Base-by-base conservation (phyloP, 2,113 vertebrate species). In the Elephas maximus region DNA sequence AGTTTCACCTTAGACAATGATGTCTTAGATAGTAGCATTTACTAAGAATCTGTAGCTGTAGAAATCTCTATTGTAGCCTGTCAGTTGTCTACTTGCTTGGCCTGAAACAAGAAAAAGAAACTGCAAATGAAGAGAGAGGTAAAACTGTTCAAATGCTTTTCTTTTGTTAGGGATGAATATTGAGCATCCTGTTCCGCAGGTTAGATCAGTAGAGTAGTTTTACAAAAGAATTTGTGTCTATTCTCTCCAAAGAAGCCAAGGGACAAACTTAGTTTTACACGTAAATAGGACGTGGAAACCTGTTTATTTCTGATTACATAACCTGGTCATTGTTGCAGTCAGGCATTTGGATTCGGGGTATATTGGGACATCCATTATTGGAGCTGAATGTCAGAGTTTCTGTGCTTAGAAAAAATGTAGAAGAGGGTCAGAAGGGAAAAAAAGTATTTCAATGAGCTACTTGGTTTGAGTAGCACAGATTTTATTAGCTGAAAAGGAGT, bases 291-390 rank as follows among this genome's bases (percentile, higher is more conserved):
- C 8, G 12, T 37, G 80, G 86, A 83, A 79, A 78, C 37, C 71
- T 95, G 0, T 96, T 93, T 78, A 37, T 73, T 96, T 88, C 14
- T 21, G 79, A n/a, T 98, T 98, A 96, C 18, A 74, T 96, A 95
- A 98, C 74, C 86, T 96, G 79, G 82, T 97, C 77, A 81, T 94
- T 95, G 62, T 88, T 95, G 67, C 33, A 79, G 3, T 92, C 84
- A 90, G 92, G 62, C 80, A 51, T 87, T 92, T 93, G 87, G n/a
- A 87, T 84, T 93, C 69, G 60, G 71, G 63, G 48, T 94, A 83
- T 48, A n/a, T 20, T 89, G 88, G 76, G 21, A 79, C 89, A 79
- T 65, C 73, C 76, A 33, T 78, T 90, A 20, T 94, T 80, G 18
- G 44, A 67, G 6, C 84, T 86, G 80, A 96, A 88, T 84, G 48